Percentiles rank a stretch among this genome's conserved stretches.
Evolutionary conservation across 2,888 invertebrate genomes (phyloP).

Genomic region (Torymus aiolomorphi): DNA sequence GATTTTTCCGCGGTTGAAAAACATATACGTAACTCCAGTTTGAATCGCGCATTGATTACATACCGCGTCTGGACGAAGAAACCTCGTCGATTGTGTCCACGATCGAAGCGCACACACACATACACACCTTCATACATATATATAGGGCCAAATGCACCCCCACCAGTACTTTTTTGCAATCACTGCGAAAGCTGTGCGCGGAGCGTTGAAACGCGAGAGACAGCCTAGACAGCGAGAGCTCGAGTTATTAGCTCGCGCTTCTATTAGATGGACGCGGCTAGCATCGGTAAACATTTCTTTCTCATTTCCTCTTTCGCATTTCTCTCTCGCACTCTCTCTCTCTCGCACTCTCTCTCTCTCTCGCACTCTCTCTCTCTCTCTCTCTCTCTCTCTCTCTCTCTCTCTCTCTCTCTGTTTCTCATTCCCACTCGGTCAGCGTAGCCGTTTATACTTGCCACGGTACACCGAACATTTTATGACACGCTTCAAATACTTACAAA

Average conservation of each 20-base stretch:
- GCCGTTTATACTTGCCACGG: too few species aligned
- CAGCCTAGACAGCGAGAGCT: background rate
- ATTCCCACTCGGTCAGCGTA: background rate
- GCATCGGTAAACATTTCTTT: background rate
- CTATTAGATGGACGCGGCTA: constrained; percentile 6
- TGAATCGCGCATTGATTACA: constrained; percentile 22
- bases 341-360: too few species aligned
- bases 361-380: too few species aligned
- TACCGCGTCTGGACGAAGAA: background rate
- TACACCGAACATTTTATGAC: too few species aligned
- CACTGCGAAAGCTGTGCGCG: too few species aligned
- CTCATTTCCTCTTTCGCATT: background rate
- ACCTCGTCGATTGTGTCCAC: background rate
- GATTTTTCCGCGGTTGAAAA: background rate
- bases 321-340: too few species aligned
- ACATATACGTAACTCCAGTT: background rate
- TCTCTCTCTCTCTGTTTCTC: background rate
- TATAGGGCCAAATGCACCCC: too few species aligned
- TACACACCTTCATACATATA: too few species aligned
- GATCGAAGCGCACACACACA: too few species aligned
- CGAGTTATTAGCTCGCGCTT: constrained; percentile 27
- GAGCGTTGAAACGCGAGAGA: background rate
- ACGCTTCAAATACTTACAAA: too few species aligned
- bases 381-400: too few species aligned
- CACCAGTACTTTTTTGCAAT: too few species aligned